A percentile compares a stretch with the other conserved stretches of the same genome.
Conservation (phyloP, 2,888 invertebrate genomes). For the Argyresthia goedartella region DNA sequence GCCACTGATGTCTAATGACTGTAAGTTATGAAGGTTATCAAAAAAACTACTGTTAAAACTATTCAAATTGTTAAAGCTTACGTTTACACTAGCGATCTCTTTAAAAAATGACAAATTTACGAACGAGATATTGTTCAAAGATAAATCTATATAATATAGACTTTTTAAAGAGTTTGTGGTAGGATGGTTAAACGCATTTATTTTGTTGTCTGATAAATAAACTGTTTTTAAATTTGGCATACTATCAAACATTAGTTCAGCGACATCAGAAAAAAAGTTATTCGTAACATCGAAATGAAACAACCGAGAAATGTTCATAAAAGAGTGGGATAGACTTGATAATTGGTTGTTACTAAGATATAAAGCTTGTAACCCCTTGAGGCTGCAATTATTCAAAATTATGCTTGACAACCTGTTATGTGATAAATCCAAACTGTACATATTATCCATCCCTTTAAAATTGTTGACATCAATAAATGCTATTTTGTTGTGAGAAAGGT, state of each 20-base stretch:
- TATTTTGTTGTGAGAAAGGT: conserved; percentile 42
- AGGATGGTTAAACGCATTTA: conserved; percentile 26
- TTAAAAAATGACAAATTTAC: conserved; percentile 38
- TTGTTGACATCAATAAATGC: conserved; percentile 28
- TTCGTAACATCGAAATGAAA: not conserved
- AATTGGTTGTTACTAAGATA: not conserved
- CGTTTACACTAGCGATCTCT: conserved; percentile 31
- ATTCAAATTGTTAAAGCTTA: conserved; percentile 34
- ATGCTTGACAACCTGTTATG: conserved; percentile 31
- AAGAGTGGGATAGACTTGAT: not conserved
- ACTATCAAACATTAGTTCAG: conserved; percentile 28
- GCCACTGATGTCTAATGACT: conserved; percentile 38
- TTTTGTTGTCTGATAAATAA: conserved; percentile 41
- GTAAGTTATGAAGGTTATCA: conserved; percentile 29
- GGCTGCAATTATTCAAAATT: conserved; percentile 21
- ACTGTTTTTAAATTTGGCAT: conserved; percentile 42
- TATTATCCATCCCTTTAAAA: conserved; percentile 35
- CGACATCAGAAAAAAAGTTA: not conserved
- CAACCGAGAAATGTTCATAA: not conserved
- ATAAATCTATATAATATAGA: conserved; percentile 32
- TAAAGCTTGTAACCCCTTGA: not conserved
- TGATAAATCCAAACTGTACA: conserved; percentile 48
- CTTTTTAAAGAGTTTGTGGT: conserved; percentile 23
- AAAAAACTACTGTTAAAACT: conserved; percentile 32
- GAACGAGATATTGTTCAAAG: conserved; percentile 31